These are phyloP conservation scores for Diploscapter pachys DNA, from an alignment of 1,140 invertebrate genomes.

Conservation along the genomic window DNA sequence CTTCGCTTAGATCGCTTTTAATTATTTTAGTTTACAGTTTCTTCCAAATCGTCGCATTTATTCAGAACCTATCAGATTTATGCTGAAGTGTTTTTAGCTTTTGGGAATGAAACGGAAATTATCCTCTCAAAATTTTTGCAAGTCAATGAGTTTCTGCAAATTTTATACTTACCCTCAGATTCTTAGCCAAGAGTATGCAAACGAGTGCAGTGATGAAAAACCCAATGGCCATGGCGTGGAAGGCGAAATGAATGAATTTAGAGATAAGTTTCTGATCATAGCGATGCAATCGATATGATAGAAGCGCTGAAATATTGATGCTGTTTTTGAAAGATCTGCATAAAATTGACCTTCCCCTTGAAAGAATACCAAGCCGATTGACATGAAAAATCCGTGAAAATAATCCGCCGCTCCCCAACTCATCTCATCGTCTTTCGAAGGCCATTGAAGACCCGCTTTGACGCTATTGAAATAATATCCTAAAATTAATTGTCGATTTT, in stretches of 20 bases:
- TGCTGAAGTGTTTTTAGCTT: too few species aligned
- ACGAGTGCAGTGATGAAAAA: slow-evolving; percentile 24
- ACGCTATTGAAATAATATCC: slow-evolving; percentile 35
- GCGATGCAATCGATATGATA: slow-evolving; percentile 37
- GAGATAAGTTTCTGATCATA: slow-evolving; percentile 31
- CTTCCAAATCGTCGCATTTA: too few species aligned
- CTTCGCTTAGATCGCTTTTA: not conserved
- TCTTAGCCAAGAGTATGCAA: slow-evolving; percentile 31
- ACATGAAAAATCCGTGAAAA: slow-evolving; percentile 35
- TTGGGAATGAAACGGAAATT: not conserved
- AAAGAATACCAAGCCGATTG: slow-evolving; percentile 33
- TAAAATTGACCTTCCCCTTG: slow-evolving; percentile 28
- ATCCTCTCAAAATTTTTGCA: not conserved
- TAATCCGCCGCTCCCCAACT: slow-evolving; percentile 2
- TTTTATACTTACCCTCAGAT: not conserved
- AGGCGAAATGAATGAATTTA: slow-evolving; percentile 28
- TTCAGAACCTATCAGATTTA: too few species aligned
- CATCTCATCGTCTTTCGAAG: not conserved
- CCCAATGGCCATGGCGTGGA: slow-evolving; percentile 24
- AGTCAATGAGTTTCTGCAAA: too few species aligned
- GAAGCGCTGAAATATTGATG: slow-evolving; percentile 19
- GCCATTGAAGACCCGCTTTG: slow-evolving; percentile 28
- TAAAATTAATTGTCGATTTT: slow-evolving; percentile 11
- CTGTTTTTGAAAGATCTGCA: not conserved
- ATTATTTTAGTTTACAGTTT: too few species aligned